Conservation (phyloP, 37 sponge, comb jelly and placozoan genomes). For the Halisarca cf. caerulea region DNA sequence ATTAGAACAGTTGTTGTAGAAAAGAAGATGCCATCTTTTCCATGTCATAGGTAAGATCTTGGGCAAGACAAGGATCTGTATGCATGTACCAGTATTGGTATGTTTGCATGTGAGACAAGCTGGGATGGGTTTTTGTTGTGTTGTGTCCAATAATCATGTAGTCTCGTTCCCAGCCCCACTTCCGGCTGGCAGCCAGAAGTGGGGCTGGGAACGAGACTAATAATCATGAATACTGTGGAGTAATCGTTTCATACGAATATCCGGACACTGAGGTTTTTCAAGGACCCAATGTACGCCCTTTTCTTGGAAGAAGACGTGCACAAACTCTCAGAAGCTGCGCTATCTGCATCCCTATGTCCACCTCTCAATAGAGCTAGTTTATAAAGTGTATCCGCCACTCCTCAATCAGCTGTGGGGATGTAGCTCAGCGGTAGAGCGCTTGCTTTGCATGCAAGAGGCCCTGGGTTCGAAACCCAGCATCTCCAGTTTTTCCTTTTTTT, state of each 20-base stretch:
- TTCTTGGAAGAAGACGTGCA: too few relatives aligned
- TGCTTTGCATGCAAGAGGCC: conserved; percentile 56
- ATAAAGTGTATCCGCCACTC: too few relatives aligned
- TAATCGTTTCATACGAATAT: too few relatives aligned
- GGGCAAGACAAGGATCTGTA: neutral
- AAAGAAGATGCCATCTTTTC: conserved; percentile 22
- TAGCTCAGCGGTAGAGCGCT: conserved; percentile 61
- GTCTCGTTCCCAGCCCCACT: neutral
- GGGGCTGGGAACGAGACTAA: too few relatives aligned
- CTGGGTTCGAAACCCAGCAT: conserved; percentile 50
- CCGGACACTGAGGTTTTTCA: too few relatives aligned
- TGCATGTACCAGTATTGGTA: neutral
- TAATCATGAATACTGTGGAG: too few relatives aligned
- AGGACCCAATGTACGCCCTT: too few relatives aligned
- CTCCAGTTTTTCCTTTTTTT: conserved; percentile 36
- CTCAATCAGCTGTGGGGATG: conserved; percentile 14
- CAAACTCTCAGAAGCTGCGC: too few relatives aligned
- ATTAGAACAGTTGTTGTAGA: conserved; percentile 8
- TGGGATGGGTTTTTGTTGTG: neutral
- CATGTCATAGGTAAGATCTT: neutral
- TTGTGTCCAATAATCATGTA: neutral
- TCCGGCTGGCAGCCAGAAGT: too few relatives aligned
- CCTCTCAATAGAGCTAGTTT: too few relatives aligned
- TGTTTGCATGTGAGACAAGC: too few relatives aligned
- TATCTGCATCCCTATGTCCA: too few relatives aligned